A percentile compares a stretch with the other conserved stretches of the same genome.
Evolutionary conservation across 2,888 invertebrate genomes (phyloP).

Genomic region (Dicroscelio sp.): DNA sequence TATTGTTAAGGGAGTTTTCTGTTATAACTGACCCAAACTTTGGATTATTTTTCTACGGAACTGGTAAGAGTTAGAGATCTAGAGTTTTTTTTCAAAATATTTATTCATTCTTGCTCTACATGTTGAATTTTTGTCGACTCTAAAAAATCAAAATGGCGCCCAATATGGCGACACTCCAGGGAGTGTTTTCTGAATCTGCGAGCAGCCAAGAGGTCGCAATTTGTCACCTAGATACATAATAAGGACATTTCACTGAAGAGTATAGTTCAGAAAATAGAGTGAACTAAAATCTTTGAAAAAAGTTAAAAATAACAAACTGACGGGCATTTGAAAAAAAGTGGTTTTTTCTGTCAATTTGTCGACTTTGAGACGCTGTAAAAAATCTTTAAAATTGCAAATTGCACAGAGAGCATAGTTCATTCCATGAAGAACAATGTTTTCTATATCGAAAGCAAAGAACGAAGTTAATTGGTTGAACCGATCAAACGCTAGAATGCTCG

Average conservation of each 20-base stretch:
- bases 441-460: neutral
- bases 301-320: neutral
- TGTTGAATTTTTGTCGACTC: neutral
- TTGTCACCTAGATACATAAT: conserved; percentile 9
- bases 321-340: conserved; percentile 14
- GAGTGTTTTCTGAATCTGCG: neutral
- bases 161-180: conserved; percentile 1
- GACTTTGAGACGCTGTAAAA: conserved; percentile 3
- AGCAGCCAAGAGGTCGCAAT: neutral
- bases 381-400: conserved; percentile 8
- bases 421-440: neutral
- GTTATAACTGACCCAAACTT: neutral
- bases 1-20: neutral
- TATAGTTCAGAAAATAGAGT: neutral
- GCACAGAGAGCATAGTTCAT: neutral
- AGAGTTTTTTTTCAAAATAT: conserved; percentile 4
- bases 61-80: conserved; percentile 13
- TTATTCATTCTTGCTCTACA: conserved; percentile 15
- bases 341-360: neutral
- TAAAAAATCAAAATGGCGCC: conserved; percentile 12
- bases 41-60: conserved; percentile 4
- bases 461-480: neutral
- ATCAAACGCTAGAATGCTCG: neutral
- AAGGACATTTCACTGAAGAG: neutral
- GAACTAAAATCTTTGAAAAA: neutral